phyloP scores from a whole-genome alignment of 1,140 invertebrate species.

The Ditylenchus dipsaci region DNA sequence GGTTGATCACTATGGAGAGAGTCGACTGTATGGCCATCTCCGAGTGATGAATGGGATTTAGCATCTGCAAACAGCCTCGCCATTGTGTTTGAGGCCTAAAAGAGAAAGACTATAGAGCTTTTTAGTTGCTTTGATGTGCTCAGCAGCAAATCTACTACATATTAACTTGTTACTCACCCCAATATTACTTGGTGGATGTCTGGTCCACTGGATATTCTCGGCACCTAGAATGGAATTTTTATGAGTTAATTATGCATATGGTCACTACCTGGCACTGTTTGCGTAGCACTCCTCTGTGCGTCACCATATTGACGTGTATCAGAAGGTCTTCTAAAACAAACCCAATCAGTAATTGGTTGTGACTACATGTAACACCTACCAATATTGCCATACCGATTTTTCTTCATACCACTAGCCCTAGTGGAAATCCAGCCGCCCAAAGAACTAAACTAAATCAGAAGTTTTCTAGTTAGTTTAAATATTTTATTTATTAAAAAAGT shows the following conservation, averaged over 20 bases:
- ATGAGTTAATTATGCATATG: background rate
- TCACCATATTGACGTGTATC: constrained; percentile 82
- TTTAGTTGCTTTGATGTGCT: no score
- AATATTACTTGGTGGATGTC: constrained; percentile 93
- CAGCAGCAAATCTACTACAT: no score
- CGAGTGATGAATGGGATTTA: no score
- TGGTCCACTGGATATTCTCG: constrained; percentile 82
- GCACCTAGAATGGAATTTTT: constrained; percentile 60
- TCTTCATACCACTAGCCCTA: constrained; percentile 96
- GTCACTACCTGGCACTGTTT: constrained; percentile 70
- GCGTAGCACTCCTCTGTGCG: constrained; percentile 76
- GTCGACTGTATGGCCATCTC: no score
- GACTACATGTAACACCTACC: background rate
- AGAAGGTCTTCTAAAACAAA: constrained; percentile 61
- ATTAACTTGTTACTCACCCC: constrained; percentile 58
- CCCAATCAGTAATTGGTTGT: constrained; percentile 18
- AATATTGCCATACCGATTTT: constrained; percentile 95
- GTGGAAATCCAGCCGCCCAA: constrained; percentile 98
- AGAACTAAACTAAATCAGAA: constrained; percentile 59
- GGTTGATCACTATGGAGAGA: no score
- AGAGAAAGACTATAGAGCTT: no score
- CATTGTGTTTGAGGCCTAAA: no score
- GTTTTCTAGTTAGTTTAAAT: background rate
- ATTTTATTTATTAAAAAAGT: no score
- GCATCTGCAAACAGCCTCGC: no score